Percentiles rank a stretch among this genome's conserved stretches.
These are phyloP conservation scores for Phaonia tiefii DNA, from an alignment of 2,888 invertebrate species.

Conservation along the genomic window DNA sequence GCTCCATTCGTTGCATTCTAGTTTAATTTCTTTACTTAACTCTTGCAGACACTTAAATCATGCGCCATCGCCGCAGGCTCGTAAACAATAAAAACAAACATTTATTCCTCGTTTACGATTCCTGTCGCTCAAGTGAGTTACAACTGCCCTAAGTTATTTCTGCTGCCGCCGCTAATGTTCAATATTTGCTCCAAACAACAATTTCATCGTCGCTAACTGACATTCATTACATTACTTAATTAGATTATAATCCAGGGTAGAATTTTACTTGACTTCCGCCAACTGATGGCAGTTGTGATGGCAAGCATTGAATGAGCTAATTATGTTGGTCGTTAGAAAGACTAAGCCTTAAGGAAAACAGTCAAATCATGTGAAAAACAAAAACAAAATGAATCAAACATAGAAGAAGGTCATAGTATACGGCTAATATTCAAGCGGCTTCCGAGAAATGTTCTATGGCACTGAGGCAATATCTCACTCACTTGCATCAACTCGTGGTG, in stretches of 20 bases:
- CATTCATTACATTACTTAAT: constrained; percentile 62
- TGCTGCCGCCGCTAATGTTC: constrained; percentile 49
- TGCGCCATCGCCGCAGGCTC: not conserved
- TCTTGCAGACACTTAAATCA: not conserved
- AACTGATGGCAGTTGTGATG: not conserved
- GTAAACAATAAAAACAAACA: constrained; percentile 5
- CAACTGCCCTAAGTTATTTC: constrained; percentile 13
- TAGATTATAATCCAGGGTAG: constrained; percentile 60
- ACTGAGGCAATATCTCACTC: constrained; percentile 48
- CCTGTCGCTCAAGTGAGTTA: not conserved
- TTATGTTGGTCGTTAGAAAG: not conserved
- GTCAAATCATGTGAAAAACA: not conserved
- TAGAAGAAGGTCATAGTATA: constrained; percentile 5
- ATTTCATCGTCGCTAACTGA: constrained; percentile 31
- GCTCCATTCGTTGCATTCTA: too few relatives aligned
- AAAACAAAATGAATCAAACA: constrained; percentile 18
- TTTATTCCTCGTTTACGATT: not conserved
- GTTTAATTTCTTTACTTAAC: too few relatives aligned
- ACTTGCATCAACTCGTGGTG: constrained; percentile 60
- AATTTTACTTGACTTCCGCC: constrained; percentile 45
- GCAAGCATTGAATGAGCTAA: constrained; percentile 7
- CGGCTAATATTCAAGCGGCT: not conserved
- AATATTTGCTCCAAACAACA: constrained; percentile 51
- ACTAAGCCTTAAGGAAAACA: too few relatives aligned
- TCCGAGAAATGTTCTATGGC: not conserved